phyloP scores from a whole-genome alignment of 2,797 vertebrate genomes.

The Holocentrus rufus region DNA sequence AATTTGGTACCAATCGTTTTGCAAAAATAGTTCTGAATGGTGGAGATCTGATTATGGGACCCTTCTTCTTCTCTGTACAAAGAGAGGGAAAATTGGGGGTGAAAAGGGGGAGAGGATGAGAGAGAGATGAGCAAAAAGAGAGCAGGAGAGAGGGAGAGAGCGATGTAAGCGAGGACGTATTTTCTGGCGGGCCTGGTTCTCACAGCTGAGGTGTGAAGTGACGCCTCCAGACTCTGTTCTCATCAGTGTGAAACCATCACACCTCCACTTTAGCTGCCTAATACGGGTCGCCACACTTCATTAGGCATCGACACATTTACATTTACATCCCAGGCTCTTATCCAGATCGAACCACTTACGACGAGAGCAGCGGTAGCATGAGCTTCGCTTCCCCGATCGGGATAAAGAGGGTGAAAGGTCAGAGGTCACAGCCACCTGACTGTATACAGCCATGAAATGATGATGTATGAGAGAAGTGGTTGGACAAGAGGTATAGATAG shows the following conservation, averaged over 20 bases:
- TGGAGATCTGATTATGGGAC: background rate
- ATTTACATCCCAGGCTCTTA: conserved; percentile 18
- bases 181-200: conserved; percentile 63
- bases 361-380: background rate
- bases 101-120: background rate
- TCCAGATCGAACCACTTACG: background rate
- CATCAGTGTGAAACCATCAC: conserved; percentile 76
- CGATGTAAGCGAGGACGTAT: conserved; percentile 15
- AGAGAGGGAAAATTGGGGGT: background rate
- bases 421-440: background rate
- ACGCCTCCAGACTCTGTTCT: conserved; percentile 75
- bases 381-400: background rate
- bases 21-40: too few species aligned
- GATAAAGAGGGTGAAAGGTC: background rate
- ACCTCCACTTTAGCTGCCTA: conserved; percentile 73
- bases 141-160: background rate
- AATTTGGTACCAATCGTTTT: too few species aligned
- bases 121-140: too few species aligned
- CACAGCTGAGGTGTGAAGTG: conserved; percentile 80
- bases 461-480: conserved; percentile 31
- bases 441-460: conserved; percentile 45
- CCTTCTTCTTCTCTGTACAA: background rate
- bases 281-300: conserved; percentile 73
- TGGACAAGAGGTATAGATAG: conserved; percentile 31
- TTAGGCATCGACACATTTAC: conserved; percentile 65